Conservation (phyloP, 2,888 invertebrate species). For the Pterostichus niger region DNA sequence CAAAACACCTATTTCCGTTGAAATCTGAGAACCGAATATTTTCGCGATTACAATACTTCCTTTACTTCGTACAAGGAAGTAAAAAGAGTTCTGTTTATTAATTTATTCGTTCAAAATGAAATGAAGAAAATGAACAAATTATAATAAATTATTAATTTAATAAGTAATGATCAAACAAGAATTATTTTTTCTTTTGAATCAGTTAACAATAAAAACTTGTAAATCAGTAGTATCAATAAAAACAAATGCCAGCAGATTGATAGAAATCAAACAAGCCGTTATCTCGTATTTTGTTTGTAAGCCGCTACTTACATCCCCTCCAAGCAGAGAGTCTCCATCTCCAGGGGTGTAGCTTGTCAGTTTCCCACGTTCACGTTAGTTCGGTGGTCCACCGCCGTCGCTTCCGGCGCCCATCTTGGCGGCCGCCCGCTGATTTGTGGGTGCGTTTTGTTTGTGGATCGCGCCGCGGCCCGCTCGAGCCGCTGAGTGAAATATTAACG, state of each 20-base stretch:
- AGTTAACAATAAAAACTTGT: neutral
- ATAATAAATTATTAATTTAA: too few species aligned
- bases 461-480: slow-evolving; percentile 71
- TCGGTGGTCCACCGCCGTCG: slow-evolving; percentile 61
- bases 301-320: slow-evolving; percentile 13
- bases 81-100: too few species aligned
- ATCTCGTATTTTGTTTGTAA: slow-evolving; percentile 24
- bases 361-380: slow-evolving; percentile 66
- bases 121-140: too few species aligned
- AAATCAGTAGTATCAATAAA: neutral
- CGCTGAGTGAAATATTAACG: slow-evolving; percentile 75
- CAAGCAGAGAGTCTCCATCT: neutral
- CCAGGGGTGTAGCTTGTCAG: slow-evolving; percentile 33
- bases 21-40: too few species aligned
- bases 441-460: slow-evolving; percentile 72
- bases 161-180: too few species aligned
- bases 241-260: neutral
- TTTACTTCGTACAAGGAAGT: too few species aligned
- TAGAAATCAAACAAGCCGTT: slow-evolving; percentile 4
- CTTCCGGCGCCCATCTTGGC: slow-evolving; percentile 69
- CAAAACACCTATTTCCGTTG: too few species aligned
- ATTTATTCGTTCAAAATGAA: too few species aligned
- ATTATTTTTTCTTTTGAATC: neutral
- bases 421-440: slow-evolving; percentile 73
- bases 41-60: too few species aligned